A percentile compares a stretch with the other conserved stretches of the same genome.
Conservation (phyloP, 1,140 invertebrate genomes). For the Littorina saxatilis region DNA sequence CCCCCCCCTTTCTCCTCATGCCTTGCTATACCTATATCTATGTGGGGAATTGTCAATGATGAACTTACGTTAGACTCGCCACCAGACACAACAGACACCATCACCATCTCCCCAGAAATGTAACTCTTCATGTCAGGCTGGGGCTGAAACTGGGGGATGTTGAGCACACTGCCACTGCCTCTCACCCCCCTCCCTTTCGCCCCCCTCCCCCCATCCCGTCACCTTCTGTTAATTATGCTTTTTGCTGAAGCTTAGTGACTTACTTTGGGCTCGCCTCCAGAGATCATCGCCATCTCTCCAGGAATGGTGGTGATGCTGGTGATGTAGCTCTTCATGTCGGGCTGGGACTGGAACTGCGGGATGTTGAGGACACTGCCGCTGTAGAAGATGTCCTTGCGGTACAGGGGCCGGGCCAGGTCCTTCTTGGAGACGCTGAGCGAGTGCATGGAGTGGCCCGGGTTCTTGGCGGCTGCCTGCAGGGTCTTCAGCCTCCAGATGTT, state of each 20-base stretch:
- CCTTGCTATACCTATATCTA: too few relatives aligned
- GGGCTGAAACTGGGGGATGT: slow-evolving; percentile 91
- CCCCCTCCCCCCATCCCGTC: too few relatives aligned
- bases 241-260: too few relatives aligned
- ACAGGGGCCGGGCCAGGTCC: slow-evolving; percentile 90
- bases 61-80: too few relatives aligned
- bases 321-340: slow-evolving; percentile 82
- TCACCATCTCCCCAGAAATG: too few relatives aligned
- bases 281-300: slow-evolving; percentile 53
- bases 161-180: slow-evolving; percentile 93
- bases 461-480: slow-evolving; percentile 27
- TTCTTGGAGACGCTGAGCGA: slow-evolving; percentile 59
- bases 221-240: too few relatives aligned
- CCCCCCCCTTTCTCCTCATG: too few relatives aligned
- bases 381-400: slow-evolving; percentile 98
- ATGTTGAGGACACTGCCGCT: slow-evolving; percentile 94
- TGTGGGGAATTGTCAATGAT: too few relatives aligned
- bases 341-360: slow-evolving; percentile 91
- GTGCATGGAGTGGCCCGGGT: slow-evolving; percentile 13
- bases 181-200: too few relatives aligned
- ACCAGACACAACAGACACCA: too few relatives aligned
- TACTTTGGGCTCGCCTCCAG: slow-evolving; percentile 72
- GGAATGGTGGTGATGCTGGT: slow-evolving; percentile 74
- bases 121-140: too few relatives aligned
- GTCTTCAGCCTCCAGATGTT: slow-evolving; percentile 39